Conservation (phyloP, 2,797 vertebrate genomes). For the Bothrops alternatus region DNA sequence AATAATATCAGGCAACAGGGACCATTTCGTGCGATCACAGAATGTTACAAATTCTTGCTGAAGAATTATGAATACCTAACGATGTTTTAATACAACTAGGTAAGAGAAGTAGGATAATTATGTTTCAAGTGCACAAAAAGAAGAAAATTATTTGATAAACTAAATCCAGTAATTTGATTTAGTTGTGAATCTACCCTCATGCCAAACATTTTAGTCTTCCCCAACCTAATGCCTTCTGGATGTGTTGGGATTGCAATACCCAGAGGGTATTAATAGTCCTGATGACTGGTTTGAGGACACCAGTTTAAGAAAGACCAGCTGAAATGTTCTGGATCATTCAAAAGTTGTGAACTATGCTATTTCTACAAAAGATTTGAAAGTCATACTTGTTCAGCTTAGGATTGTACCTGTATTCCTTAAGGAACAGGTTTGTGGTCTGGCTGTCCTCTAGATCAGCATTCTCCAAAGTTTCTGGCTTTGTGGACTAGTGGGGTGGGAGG, state of each 20-base stretch:
- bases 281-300: not conserved
- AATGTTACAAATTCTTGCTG: not conserved
- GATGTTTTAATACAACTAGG: not conserved
- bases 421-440: no score
- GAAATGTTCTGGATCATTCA: no score
- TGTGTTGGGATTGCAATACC: not conserved
- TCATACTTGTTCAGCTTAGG: no score
- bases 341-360: no score
- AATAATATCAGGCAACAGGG: not conserved
- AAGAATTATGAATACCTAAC: not conserved
- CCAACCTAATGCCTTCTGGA: not conserved
- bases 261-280: not conserved
- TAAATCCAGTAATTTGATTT: not conserved
- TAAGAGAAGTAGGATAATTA: not conserved
- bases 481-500: no score
- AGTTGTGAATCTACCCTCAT: not conserved
- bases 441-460: no score
- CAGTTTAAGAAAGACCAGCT: not conserved
- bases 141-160: not conserved
- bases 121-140: not conserved
- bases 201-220: not conserved
- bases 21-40: not conserved
- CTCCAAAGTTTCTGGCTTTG: no score
- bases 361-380: no score
- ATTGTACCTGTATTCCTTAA: no score